Base-by-base conservation (phyloP, 2,113 vertebrate species). In the Plecotus auritus region DNA sequence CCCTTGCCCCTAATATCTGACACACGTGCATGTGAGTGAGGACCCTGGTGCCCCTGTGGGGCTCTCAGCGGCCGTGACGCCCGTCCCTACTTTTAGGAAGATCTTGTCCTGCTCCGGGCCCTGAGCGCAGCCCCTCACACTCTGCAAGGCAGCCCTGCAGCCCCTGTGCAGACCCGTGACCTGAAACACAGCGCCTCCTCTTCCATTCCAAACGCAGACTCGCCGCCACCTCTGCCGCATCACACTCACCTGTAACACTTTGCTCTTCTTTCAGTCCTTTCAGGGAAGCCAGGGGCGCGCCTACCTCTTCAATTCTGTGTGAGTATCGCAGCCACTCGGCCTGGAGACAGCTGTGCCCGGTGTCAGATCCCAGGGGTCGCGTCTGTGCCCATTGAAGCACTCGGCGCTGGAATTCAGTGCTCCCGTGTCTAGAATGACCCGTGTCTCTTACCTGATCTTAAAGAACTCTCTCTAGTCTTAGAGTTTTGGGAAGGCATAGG, bases 221-320 rank as follows among this genome's bases (percentile, higher is more conserved):
- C 23, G 1, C 37, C 7, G 1, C 35, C 54, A 6, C 54, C 32
- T 30, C 3, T n/a, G 9, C 9, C 28, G 37, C 18, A 9, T 54
- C 6, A 0, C 4, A 20, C 6, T 22, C 20, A 7, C 14, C 51
- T 93, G 66, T 56, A 37, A 56, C n/a, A 42, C 54, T 80, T 22
- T 64, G 73, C 98, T 76, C 61, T 93, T 80, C 87, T 97, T 84
- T 98, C 98, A 99, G 99, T 99, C 99, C 97, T 99, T 99, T 98
- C 99, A 99, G 98, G 99, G 99, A 95, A 99, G 99, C 97, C 99
- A 99, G 98, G 99, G 99, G 95, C 98, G 99, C 98, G 99, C 99
- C 98, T 99, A 99, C 98, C 99, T 99, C 98, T 99, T 99, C 97
- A 99, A 99, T 95, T 99, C 99, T 59, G 99, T 99, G 99, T 99